These are phyloP conservation scores for Varanus komodoensis DNA, from an alignment of 2,113 vertebrate genomes.

Conservation along the genomic window DNA sequence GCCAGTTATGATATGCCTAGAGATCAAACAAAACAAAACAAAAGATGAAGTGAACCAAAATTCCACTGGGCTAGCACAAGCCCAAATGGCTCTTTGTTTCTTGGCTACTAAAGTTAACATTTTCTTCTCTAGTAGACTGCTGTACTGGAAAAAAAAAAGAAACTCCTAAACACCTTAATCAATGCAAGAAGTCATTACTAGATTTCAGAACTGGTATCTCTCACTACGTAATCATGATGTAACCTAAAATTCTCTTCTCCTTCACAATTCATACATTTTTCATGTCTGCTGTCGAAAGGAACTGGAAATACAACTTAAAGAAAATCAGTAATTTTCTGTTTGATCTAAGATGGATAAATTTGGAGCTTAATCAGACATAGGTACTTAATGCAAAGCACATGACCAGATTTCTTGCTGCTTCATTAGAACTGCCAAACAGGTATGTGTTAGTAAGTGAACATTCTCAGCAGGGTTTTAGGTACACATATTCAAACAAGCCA, in stretches of 20 bases:
- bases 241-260: not conserved
- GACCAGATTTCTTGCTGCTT: constrained; percentile 18
- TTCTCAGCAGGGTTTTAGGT: constrained; percentile 25
- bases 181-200: constrained; percentile 45
- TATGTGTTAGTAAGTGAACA: constrained; percentile 23
- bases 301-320: constrained; percentile 39
- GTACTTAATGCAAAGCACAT: not conserved
- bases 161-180: not conserved
- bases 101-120: not conserved
- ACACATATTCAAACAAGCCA: constrained; percentile 6
- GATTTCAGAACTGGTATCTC: not conserved
- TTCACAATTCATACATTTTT: not conserved
- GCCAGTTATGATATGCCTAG: not conserved
- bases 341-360: constrained; percentile 26
- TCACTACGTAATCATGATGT: not conserved
- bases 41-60: not conserved
- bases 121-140: not conserved
- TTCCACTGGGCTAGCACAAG: not conserved
- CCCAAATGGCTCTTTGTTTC: not conserved
- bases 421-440: not conserved
- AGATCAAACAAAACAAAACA: not conserved
- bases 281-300: constrained; percentile 15
- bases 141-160: not conserved
- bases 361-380: constrained; percentile 4
- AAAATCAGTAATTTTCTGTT: constrained; percentile 30